Conservation (phyloP, 2,113 vertebrate genomes). For the Protomyctophum bolini region DNA sequence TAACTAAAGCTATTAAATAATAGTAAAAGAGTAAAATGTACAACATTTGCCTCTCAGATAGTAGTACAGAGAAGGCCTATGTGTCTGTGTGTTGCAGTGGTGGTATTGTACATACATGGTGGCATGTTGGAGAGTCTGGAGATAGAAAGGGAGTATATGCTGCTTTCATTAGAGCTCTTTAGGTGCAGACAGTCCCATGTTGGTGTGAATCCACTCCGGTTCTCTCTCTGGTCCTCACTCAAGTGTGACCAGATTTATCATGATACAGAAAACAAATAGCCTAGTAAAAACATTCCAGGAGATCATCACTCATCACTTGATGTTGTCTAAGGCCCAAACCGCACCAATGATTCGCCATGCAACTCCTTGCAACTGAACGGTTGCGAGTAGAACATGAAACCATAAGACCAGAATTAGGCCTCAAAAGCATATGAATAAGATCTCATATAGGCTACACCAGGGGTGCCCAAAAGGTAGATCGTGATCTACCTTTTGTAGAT, state of each 20-base stretch:
- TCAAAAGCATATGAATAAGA: too few relatives aligned
- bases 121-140: too few relatives aligned
- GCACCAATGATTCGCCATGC: neutral
- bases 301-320: neutral
- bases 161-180: neutral
- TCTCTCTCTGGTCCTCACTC: neutral
- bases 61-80: too few relatives aligned
- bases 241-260: slow-evolving; percentile 12
- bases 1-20: too few relatives aligned
- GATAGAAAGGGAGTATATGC: neutral
- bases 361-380: too few relatives aligned
- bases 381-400: too few relatives aligned
- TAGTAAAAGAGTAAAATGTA: too few relatives aligned
- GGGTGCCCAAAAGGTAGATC: too few relatives aligned
- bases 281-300: slow-evolving; percentile 20
- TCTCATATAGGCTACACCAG: too few relatives aligned
- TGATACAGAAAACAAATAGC: neutral
- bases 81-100: neutral
- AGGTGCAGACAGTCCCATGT: slow-evolving; percentile 8
- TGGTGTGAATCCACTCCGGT: slow-evolving; percentile 9
- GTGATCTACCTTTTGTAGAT: too few relatives aligned
- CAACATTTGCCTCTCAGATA: too few relatives aligned
- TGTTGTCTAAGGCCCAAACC: slow-evolving; percentile 2
- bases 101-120: neutral
- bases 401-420: too few relatives aligned